Evolutionary conservation across 2,113 vertebrate species (phyloP), one percentile per base, ranked within the genome.

Genomic region (Cyprinodon brontotheroides): DNA sequence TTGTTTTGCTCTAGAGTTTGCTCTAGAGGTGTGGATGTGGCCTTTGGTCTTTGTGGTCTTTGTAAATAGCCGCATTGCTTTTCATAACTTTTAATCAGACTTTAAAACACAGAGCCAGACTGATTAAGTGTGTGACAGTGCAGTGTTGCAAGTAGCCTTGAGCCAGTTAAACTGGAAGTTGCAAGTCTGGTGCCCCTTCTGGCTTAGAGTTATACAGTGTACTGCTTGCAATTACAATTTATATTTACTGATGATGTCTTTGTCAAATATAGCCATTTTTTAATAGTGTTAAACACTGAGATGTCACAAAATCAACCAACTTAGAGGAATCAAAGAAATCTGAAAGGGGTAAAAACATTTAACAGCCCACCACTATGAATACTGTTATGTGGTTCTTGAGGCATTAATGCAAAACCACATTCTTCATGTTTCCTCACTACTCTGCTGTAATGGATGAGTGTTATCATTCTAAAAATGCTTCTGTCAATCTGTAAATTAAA

Each of bases 401-500:
- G 82, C 29, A 85, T 72, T 29, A 29, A 29, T 74, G 69, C 76
- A 61, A 50, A 4, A 62, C 85, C 75, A 78, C 22, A 41, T 12
- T 80, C 62, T 50, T 80, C 37, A 81, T 70, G 61, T 2, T 50
- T 47, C 75, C 67, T 48, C 14, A 7, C 29, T 47, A 41, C 59
- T 20, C 43, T 37, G 9, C 17, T 1, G 40, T 76, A 77, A 79
- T 78, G 48, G 66, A 80, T 83, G 47, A 61, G 72, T 29, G 53
- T 76, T 70, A 70, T 79, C 1, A 62, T 17, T 71, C 70, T 53
- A 77, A 61, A 83, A 75, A 76, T 62, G 53, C 84, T 68, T 79
- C 77, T 67, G 62, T 79, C 69, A 70, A 57, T 72, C 62, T 83
- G 66, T 65, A 82, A 84, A 89, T 86, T 68, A 80, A 80, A 84